A percentile compares a stretch with the other conserved stretches of the same genome.
These are phyloP conservation scores for Brevimyrus niger DNA, from an alignment of 2,113 vertebrate genomes.

Conservation along the genomic window DNA sequence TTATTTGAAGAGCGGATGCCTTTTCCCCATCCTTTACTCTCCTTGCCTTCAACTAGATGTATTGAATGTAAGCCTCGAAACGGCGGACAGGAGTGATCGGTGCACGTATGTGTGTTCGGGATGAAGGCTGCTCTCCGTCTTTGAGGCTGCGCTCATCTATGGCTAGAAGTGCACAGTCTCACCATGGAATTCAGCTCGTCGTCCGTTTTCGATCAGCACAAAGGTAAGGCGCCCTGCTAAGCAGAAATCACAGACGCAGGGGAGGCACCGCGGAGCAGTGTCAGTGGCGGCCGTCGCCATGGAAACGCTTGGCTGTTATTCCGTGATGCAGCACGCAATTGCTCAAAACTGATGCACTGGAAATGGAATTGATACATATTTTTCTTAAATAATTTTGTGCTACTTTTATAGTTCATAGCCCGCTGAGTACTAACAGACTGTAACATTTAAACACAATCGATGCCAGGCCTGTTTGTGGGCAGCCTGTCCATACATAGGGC, in stretches of 20 bases:
- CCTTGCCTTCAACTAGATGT: not conserved
- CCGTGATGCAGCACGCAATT: not conserved
- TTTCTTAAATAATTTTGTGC: not conserved
- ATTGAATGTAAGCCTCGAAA: not conserved
- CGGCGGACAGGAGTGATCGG: not conserved
- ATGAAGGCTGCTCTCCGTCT: not conserved
- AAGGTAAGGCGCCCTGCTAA: constrained; percentile 62
- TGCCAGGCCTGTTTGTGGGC: not conserved
- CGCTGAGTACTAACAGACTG: not conserved
- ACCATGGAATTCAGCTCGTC: constrained; percentile 78
- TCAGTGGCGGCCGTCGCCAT: constrained; percentile 41
- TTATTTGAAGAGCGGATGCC: not conserved
- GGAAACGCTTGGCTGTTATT: constrained; percentile 28
- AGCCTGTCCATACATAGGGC: not conserved
- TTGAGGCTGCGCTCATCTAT: not conserved
- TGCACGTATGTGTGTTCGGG: not conserved
- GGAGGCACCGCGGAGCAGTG: constrained; percentile 3
- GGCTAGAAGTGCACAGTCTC: constrained; percentile 42
- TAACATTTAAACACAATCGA: not conserved
- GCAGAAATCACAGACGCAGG: not conserved
- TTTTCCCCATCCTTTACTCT: no score
- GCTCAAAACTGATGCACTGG: not conserved
- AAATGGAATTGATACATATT: not conserved
- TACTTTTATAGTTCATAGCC: not conserved
- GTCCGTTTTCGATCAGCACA: constrained; percentile 74